Percentiles rank a stretch among this genome's conserved stretches.
phyloP scores from a whole-genome alignment of 2,797 vertebrate genomes.

The Syngnathus acus region DNA sequence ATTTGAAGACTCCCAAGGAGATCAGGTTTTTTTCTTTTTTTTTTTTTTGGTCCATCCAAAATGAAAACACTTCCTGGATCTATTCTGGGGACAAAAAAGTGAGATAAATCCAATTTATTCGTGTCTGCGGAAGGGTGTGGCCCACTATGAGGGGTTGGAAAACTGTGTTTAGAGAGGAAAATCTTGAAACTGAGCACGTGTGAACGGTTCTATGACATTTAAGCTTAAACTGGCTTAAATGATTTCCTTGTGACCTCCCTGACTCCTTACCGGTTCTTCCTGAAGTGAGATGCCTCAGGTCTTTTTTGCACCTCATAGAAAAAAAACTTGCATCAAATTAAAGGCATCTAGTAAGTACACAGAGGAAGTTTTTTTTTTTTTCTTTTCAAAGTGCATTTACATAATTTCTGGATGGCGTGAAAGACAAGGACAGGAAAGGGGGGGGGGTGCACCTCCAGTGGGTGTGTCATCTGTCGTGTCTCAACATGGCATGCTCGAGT shows the following conservation, averaged over 20 bases:
- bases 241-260: constrained; percentile 18
- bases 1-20: constrained; percentile 12
- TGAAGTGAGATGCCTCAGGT: constrained; percentile 67
- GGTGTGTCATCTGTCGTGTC: constrained; percentile 55
- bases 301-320: constrained; percentile 13
- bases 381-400: not conserved
- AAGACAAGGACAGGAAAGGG: constrained; percentile 10
- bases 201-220: not conserved
- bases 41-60: not conserved
- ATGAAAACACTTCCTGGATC: not conserved
- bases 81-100: not conserved
- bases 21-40: not conserved
- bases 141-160: not conserved
- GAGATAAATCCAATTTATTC: not conserved
- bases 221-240: constrained; percentile 14
- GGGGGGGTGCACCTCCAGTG: constrained; percentile 28
- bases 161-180: not conserved
- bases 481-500: constrained; percentile 44
- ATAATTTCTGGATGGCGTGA: constrained; percentile 1
- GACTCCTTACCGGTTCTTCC: constrained; percentile 76
- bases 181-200: not conserved
- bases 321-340: constrained; percentile 2
- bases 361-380: not conserved
- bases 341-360: not conserved
- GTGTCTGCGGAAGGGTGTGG: constrained; percentile 11